A percentile compares a stretch with the other conserved stretches of the same genome.
These are phyloP conservation scores for Rhizomys pruinosus DNA, from an alignment of 2,113 vertebrate genomes.

Conservation along the genomic window DNA sequence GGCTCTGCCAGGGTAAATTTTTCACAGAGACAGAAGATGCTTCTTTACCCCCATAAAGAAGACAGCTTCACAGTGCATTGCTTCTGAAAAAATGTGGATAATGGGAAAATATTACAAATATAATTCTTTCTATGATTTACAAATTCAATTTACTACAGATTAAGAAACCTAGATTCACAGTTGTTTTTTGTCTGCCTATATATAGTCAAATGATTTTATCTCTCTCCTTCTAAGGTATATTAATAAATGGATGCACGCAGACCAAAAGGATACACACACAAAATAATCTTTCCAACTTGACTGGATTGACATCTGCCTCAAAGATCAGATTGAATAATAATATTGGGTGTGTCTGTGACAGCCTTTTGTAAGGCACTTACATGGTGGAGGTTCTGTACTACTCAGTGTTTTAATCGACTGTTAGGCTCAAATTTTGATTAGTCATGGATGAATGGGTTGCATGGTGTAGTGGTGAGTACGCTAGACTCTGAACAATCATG, in stretches of 20 bases:
- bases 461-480: too few relatives aligned
- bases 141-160: slow-evolving; percentile 26
- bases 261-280: not conserved
- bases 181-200: slow-evolving; percentile 8
- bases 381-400: too few relatives aligned
- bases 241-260: not conserved
- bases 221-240: not conserved
- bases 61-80: slow-evolving; percentile 22
- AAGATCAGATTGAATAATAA: not conserved
- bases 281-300: not conserved
- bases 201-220: not conserved
- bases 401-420: not conserved
- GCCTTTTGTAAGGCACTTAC: not conserved
- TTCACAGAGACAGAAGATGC: slow-evolving; percentile 5
- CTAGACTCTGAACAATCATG: too few relatives aligned
- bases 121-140: slow-evolving; percentile 26
- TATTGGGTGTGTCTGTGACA: not conserved
- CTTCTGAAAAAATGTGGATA: slow-evolving; percentile 48
- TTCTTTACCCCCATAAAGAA: slow-evolving; percentile 35
- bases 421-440: not conserved
- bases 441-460: not conserved
- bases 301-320: not conserved
- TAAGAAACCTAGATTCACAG: not conserved
- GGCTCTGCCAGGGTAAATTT: not conserved
- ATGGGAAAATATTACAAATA: slow-evolving; percentile 19